phyloP scores from a whole-genome alignment of 2,113 vertebrate species.

The Platichthys flesus region DNA sequence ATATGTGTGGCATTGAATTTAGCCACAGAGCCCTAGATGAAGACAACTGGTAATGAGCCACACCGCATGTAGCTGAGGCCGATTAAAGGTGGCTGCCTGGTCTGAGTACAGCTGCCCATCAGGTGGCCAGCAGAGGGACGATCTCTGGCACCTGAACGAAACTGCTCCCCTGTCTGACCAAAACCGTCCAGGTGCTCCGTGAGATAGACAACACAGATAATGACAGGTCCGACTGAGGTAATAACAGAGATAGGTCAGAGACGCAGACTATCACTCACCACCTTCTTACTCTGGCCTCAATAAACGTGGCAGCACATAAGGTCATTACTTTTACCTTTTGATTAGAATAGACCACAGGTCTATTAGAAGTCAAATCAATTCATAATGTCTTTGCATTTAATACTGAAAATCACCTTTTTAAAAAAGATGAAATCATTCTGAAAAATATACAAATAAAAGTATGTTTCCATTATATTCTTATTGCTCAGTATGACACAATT shows the following conservation, averaged over 20 bases:
- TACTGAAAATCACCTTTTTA: not conserved
- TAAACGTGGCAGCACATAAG: slow-evolving; percentile 29
- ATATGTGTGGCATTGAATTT: not conserved
- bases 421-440: not conserved
- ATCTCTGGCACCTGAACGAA: not conserved
- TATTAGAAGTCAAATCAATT: not conserved
- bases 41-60: not conserved
- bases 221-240: slow-evolving; percentile 47
- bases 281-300: slow-evolving; percentile 11
- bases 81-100: not conserved
- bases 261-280: slow-evolving; percentile 54
- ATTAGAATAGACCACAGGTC: not conserved
- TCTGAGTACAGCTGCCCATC: not conserved
- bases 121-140: slow-evolving; percentile 30
- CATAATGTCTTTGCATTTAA: not conserved
- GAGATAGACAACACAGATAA: slow-evolving; percentile 51
- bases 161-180: slow-evolving; percentile 11
- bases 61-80: not conserved
- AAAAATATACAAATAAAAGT: not conserved
- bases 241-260: slow-evolving; percentile 58
- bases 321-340: slow-evolving; percentile 11
- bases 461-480: not conserved
- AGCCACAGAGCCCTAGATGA: not conserved
- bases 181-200: slow-evolving; percentile 55
- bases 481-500: not conserved